phyloP scores from a whole-genome alignment of 1,140 invertebrate genomes.

The Diorhabda elongata region DNA sequence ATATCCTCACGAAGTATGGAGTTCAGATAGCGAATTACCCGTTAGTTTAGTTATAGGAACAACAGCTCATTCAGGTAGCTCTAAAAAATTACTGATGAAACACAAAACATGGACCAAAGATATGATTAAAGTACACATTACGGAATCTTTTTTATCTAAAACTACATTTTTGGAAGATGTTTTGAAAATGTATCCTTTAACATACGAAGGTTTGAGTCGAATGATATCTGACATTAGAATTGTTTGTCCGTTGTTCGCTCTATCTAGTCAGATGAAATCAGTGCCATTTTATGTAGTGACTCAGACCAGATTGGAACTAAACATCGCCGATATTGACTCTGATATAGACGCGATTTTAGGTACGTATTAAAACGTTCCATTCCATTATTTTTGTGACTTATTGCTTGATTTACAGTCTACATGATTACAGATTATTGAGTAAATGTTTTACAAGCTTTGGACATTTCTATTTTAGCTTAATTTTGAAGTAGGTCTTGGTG shows the following conservation, averaged over 20 bases:
- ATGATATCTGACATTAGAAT: slow-evolving; percentile 77
- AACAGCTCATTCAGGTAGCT: slow-evolving; percentile 64
- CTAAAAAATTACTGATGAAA: slow-evolving; percentile 53
- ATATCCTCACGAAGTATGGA: slow-evolving; percentile 60
- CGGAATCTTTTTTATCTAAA: slow-evolving; percentile 60
- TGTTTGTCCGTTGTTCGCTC: slow-evolving; percentile 68
- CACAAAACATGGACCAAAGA: slow-evolving; percentile 60
- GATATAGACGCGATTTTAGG: slow-evolving; percentile 77
- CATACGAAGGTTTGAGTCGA: slow-evolving; percentile 60
- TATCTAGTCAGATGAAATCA: slow-evolving; percentile 54
- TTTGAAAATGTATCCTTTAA: slow-evolving; percentile 61
- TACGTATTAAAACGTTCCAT: no score
- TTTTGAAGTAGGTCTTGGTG: no score
- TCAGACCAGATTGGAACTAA: slow-evolving; percentile 53
- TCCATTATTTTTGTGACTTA: no score
- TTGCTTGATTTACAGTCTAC: no score
- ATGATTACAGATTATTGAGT: no score
- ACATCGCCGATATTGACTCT: slow-evolving; percentile 59
- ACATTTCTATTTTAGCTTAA: no score
- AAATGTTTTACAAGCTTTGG: no score
- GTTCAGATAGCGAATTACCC: slow-evolving; percentile 48
- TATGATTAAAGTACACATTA: slow-evolving; percentile 58
- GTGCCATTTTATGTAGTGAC: slow-evolving; percentile 72
- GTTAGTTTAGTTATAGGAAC: slow-evolving; percentile 65
- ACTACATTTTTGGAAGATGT: slow-evolving; percentile 57